Conservation (phyloP, 1,140 invertebrate species). For the Ditylenchus dipsaci region DNA sequence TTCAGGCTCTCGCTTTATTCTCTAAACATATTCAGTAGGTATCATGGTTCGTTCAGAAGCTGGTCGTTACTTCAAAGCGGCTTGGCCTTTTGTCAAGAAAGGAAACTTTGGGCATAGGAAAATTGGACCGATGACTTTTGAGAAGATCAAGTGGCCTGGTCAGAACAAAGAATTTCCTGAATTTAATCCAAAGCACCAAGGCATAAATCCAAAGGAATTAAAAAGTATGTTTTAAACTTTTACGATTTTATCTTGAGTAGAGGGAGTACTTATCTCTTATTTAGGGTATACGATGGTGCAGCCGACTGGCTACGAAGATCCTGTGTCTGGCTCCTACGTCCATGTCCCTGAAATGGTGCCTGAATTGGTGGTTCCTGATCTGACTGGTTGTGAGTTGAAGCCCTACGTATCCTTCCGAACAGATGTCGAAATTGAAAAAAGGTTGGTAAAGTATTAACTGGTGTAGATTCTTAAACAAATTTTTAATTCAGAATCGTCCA, state of each 20-base stretch:
- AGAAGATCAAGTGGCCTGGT: conserved; percentile 46
- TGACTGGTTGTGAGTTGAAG: conserved; percentile 74
- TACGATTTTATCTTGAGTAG: not conserved
- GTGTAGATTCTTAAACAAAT: not conserved
- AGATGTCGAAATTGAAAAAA: conserved; percentile 50
- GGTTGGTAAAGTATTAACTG: conserved; percentile 32
- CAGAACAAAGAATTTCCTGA: conserved; percentile 54
- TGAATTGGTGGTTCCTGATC: conserved; percentile 82
- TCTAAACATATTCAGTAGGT: too few species aligned
- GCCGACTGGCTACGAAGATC: conserved; percentile 46
- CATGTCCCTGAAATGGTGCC: conserved; percentile 81
- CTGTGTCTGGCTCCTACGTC: conserved; percentile 63
- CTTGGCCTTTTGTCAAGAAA: conserved; percentile 54
- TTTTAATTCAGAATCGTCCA: conserved; percentile 1
- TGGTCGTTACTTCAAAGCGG: conserved; percentile 37
- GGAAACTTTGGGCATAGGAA: conserved; percentile 44
- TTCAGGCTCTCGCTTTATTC: too few species aligned
- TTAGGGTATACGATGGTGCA: conserved; percentile 51
- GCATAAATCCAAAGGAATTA: conserved; percentile 34
- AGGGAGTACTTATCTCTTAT: conserved; percentile 6
- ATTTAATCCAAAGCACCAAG: conserved; percentile 45
- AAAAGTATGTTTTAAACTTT: conserved; percentile 17
- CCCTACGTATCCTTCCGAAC: conserved; percentile 85
- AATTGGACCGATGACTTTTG: conserved; percentile 44
- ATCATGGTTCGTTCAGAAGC: conserved; percentile 43